phyloP scores from a whole-genome alignment of 2,113 vertebrate species.

The Ctenodactylus gundi region DNA sequence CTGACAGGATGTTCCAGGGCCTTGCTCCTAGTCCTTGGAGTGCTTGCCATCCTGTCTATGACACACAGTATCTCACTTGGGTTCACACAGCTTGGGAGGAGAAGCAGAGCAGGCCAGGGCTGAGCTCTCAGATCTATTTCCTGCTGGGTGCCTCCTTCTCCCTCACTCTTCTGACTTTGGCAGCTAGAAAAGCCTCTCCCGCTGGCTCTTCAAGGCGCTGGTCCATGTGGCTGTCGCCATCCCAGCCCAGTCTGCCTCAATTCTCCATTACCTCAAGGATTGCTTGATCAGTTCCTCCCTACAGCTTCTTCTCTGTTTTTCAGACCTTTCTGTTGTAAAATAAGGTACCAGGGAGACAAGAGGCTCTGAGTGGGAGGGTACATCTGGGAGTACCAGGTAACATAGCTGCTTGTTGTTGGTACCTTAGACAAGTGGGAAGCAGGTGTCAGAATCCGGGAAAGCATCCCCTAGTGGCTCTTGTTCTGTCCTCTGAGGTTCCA shows the following conservation, averaged over 20 bases:
- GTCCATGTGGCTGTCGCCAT: background rate
- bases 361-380: background rate
- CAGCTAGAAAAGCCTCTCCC: background rate
- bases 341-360: background rate
- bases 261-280: too few species aligned
- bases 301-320: background rate
- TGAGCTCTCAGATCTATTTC: background rate
- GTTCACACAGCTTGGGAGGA: background rate
- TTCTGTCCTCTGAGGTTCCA: background rate
- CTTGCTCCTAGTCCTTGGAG: background rate
- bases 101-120: background rate
- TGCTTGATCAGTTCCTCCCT: background rate
- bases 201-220: rapidly evolving
- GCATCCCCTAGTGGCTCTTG: background rate
- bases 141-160: background rate
- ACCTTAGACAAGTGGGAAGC: background rate
- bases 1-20: background rate
- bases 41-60: background rate
- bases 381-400: background rate
- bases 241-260: background rate
- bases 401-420: background rate
- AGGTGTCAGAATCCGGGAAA: background rate
- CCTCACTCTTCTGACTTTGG: background rate
- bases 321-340: background rate
- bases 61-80: rapidly evolving